A percentile compares a stretch with the other conserved stretches of the same genome.
Conservation (phyloP, 2,888 invertebrate species). For the Conus canariensis region DNA sequence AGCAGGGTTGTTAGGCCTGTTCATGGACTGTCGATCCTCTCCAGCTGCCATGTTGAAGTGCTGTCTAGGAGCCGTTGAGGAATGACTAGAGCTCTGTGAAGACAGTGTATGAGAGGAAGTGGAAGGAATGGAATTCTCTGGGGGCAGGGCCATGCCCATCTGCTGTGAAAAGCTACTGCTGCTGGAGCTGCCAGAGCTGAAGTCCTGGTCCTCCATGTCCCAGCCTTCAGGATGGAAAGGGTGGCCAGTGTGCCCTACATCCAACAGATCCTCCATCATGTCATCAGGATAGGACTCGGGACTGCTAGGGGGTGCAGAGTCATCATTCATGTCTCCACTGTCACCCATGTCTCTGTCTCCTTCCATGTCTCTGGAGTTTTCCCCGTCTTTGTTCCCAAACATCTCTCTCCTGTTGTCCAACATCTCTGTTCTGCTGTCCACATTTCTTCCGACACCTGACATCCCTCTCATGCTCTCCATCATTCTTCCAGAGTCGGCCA, state of each 20-base stretch:
- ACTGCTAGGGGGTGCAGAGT: neutral
- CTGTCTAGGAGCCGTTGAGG: neutral
- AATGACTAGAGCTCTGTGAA: neutral
- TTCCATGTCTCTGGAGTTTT: neutral
- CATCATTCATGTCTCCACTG: neutral
- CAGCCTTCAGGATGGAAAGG: neutral
- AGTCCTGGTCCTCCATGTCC: neutral
- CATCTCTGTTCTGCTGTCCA: neutral
- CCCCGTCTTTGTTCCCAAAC: neutral
- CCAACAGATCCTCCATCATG: neutral
- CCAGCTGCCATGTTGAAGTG: neutral
- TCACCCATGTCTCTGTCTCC: neutral
- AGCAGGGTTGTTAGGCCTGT: neutral
- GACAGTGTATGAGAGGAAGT: neutral
- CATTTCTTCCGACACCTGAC: neutral
- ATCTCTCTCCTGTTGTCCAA: neutral
- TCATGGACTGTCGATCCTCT: neutral
- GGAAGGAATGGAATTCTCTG: neutral
- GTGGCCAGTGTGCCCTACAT: neutral
- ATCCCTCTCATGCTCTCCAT: neutral
- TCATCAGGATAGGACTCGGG: neutral
- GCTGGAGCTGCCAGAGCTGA: neutral
- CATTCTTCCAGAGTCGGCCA: neutral
- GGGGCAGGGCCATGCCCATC: neutral
- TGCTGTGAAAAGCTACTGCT: constrained; percentile 2